phyloP scores from a whole-genome alignment of 1,140 invertebrate genomes.

The Drosophila grimshawi region DNA sequence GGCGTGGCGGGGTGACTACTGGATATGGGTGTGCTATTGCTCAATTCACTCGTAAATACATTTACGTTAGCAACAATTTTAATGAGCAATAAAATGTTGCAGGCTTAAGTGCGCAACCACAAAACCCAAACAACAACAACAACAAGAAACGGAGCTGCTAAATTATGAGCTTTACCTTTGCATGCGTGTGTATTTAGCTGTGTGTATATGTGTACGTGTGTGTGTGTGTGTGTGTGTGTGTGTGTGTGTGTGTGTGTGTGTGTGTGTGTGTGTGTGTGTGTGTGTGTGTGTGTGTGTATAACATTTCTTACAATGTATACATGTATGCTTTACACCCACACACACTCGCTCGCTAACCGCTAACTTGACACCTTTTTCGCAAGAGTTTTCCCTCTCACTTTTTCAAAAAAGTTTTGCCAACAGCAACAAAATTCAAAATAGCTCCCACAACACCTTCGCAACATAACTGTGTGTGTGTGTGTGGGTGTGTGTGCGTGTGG shows the following conservation, averaged over 20 bases:
- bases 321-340: not conserved
- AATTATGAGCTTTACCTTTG: slow-evolving; percentile 11
- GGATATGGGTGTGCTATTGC: no score
- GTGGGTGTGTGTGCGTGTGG: slow-evolving; percentile 1
- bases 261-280: slow-evolving; percentile 13
- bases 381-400: slow-evolving; percentile 35
- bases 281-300: slow-evolving; percentile 4
- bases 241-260: slow-evolving; percentile 7
- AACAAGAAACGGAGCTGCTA: slow-evolving; percentile 3
- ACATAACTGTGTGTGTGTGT: slow-evolving; percentile 5
- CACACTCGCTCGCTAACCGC: slow-evolving; percentile 3
- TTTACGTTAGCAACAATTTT: slow-evolving; percentile 62
- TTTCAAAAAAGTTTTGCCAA: slow-evolving; percentile 38
- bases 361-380: slow-evolving; percentile 45
- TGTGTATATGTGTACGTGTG: not conserved
- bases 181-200: not conserved
- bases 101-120: slow-evolving; percentile 54
- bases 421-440: slow-evolving; percentile 18
- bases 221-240: slow-evolving; percentile 1
- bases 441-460: slow-evolving; percentile 35
- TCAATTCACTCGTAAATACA: slow-evolving; percentile 37
- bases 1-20: no score
- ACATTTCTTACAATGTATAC: not conserved
- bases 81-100: slow-evolving; percentile 76
- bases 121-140: slow-evolving; percentile 4